Percentiles rank a stretch among this genome's conserved stretches.
Evolutionary conservation across 2,888 invertebrate species (phyloP).

Genomic region (Onthophagus sagittarius): DNA sequence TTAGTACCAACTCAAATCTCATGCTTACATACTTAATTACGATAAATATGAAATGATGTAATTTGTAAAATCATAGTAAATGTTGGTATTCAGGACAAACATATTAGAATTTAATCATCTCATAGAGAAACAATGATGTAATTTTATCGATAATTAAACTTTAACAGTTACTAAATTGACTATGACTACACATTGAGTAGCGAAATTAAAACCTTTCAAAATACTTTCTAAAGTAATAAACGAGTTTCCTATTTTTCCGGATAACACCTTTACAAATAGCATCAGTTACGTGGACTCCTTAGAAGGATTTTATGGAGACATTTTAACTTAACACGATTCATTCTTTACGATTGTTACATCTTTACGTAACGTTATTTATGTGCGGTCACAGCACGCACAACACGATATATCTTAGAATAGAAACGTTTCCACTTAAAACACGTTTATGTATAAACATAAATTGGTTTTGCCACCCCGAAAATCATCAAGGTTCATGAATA

Average conservation of each 20-base stretch:
- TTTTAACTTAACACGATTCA: background rate
- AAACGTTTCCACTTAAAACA: background rate
- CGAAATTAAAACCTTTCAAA: background rate
- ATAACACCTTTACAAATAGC: background rate
- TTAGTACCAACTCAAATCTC: no score
- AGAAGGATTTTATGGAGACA: background rate
- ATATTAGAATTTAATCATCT: no score
- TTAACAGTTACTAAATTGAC: no score
- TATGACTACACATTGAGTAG: background rate
- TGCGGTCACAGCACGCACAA: background rate
- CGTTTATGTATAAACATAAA: background rate
- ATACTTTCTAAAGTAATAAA: background rate
- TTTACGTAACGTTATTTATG: background rate
- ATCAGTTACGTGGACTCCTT: background rate
- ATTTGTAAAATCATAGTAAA: no score
- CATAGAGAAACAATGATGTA: no score
- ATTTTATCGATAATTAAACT: no score
- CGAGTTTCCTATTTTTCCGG: background rate
- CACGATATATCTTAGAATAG: no score
- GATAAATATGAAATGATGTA: no score
- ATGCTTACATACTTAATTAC: no score
- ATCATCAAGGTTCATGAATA: conserved; percentile 1
- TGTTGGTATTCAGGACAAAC: no score
- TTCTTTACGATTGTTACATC: background rate
- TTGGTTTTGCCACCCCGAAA: background rate